Conservation (phyloP, 2,797 vertebrate genomes). For the Rallus crepitans region DNA sequence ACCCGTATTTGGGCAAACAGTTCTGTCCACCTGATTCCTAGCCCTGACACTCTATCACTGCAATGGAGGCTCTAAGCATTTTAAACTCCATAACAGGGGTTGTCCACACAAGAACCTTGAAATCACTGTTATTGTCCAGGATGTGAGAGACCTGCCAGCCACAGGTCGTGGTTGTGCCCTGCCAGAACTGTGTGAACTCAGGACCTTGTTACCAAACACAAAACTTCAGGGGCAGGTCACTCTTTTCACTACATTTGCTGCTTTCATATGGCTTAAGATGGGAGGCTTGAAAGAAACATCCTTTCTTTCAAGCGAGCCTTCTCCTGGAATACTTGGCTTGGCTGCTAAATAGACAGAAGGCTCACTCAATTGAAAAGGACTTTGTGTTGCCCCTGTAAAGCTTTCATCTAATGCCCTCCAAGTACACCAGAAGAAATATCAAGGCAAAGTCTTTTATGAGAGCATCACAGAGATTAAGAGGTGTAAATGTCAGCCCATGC, state of each 20-base stretch:
- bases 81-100: neutral
- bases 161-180: neutral
- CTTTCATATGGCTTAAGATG: neutral
- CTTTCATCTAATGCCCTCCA: conserved; percentile 8
- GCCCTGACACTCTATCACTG: neutral
- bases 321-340: conserved; percentile 1
- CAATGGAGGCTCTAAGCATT: neutral
- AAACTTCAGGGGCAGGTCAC: neutral
- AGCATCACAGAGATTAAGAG: neutral
- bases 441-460: neutral
- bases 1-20: neutral
- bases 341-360: neutral
- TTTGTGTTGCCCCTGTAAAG: neutral
- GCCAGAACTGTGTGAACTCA: neutral
- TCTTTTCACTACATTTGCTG: neutral
- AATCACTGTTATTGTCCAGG: neutral
- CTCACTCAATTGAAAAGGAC: neutral
- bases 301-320: neutral
- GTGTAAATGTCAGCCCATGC: neutral
- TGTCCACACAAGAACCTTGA: neutral
- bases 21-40: neutral
- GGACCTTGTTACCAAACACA: neutral
- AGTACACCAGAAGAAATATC: neutral
- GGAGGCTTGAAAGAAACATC: conserved; percentile 8
- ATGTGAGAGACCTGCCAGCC: neutral